These are phyloP conservation scores for Potorous gilbertii DNA, from an alignment of 2,797 vertebrate species.

Conservation along the genomic window DNA sequence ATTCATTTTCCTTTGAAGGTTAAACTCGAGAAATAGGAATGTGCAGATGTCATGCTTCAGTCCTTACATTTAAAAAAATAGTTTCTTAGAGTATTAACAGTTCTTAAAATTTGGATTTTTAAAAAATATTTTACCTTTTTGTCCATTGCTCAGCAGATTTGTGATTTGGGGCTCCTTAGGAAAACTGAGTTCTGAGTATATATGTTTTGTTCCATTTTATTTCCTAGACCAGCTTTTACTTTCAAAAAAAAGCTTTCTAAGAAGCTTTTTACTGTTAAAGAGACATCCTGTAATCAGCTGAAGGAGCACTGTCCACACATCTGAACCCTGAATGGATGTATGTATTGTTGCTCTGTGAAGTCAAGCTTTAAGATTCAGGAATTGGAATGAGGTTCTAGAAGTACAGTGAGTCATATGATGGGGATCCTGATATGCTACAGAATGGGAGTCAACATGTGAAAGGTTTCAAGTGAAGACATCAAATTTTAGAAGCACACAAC, in stretches of 20 bases:
- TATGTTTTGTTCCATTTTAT: slow-evolving; percentile 23
- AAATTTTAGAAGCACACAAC: background rate
- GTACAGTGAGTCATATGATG: slow-evolving; percentile 16
- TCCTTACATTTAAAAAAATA: background rate
- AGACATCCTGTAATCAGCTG: background rate
- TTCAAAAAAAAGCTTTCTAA: slow-evolving; percentile 21
- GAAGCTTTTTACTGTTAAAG: slow-evolving; percentile 58
- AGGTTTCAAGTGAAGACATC: slow-evolving; percentile 25
- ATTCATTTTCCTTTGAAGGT: background rate
- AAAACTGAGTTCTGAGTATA: slow-evolving; percentile 39
- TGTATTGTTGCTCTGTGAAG: slow-evolving; percentile 17
- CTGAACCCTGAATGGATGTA: slow-evolving; percentile 5
- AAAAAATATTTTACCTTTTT: background rate
- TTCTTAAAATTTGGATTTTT: background rate
- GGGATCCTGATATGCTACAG: background rate
- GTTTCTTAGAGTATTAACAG: background rate
- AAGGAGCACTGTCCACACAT: background rate
- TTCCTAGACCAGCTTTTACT: slow-evolving; percentile 36
- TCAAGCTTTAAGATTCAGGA: slow-evolving; percentile 51
- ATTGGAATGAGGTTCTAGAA: slow-evolving; percentile 47
- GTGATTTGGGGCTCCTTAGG: background rate
- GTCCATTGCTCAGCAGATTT: background rate
- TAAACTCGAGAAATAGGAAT: background rate
- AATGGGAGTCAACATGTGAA: slow-evolving; percentile 17
- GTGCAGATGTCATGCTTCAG: rapidly evolving